Evolutionary conservation across 2,888 invertebrate genomes (phyloP).

Genomic region (Colostygia pectinataria): DNA sequence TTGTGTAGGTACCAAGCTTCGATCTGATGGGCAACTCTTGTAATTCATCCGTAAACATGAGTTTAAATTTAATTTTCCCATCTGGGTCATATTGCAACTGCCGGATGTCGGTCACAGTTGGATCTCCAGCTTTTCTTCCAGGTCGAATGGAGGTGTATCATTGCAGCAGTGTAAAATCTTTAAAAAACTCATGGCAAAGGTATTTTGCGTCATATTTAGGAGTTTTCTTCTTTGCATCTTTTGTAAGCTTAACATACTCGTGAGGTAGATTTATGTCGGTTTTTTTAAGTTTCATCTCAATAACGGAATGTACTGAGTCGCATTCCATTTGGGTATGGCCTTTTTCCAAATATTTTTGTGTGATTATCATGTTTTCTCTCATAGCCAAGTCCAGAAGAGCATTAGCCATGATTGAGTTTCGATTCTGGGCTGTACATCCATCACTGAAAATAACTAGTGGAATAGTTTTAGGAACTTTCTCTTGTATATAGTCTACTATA

Average conservation of each 20-base stretch:
- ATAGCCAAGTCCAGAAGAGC: neutral
- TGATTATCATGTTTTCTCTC: conserved; percentile 19
- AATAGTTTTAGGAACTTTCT: no score
- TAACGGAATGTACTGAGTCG: conserved; percentile 46
- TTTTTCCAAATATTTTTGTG: conserved; percentile 40
- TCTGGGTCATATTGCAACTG: neutral
- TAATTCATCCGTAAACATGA: neutral
- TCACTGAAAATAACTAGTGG: no score
- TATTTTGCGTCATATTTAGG: neutral
- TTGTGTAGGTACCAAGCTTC: neutral
- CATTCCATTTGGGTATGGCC: conserved; percentile 40
- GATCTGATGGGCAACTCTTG: neutral
- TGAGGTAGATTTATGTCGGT: neutral
- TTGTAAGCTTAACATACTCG: neutral
- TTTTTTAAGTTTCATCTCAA: conserved; percentile 42
- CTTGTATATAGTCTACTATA: no score
- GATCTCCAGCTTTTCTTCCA: neutral
- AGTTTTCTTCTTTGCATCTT: neutral
- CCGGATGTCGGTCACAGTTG: neutral
- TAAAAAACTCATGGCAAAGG: neutral
- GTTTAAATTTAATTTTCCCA: neutral
- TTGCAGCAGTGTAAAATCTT: neutral
- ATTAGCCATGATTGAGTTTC: neutral
- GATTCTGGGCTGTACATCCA: neutral
- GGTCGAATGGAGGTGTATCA: neutral